Conservation (phyloP, 2,888 invertebrate species). For the Diarsia mendica region DNA sequence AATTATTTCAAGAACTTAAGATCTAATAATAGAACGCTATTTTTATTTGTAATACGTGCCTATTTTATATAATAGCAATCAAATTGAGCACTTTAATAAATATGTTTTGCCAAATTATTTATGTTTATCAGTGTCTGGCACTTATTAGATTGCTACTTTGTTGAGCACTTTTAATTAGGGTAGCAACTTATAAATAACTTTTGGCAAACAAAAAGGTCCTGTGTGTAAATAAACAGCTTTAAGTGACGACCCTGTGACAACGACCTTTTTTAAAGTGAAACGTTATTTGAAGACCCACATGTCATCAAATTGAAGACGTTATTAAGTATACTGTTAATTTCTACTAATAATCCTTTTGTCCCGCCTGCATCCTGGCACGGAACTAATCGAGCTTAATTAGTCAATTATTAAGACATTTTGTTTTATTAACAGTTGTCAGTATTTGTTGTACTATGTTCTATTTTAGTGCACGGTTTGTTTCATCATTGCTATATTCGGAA, state of each 20-base stretch:
- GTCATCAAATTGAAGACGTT: slow-evolving; percentile 60
- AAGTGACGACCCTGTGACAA: background rate
- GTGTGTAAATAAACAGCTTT: background rate
- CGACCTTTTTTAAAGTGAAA: slow-evolving; percentile 28
- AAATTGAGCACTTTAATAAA: slow-evolving; percentile 10
- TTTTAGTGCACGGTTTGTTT: background rate
- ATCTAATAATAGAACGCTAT: background rate
- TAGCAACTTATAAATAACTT: background rate
- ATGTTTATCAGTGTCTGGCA: background rate
- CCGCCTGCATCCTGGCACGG: slow-evolving; percentile 78
- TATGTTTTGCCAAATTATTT: background rate
- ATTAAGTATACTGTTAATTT: slow-evolving; percentile 65
- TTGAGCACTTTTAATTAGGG: background rate
- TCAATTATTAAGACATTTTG: slow-evolving; percentile 51
- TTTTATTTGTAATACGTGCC: background rate
- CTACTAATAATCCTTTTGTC: slow-evolving; percentile 75
- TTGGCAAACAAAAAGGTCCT: background rate
- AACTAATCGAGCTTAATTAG: slow-evolving; percentile 74
- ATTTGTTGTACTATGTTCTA: background rate
- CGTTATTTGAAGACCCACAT: slow-evolving; percentile 45
- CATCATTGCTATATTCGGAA: background rate
- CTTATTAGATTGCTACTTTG: background rate
- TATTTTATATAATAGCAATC: background rate
- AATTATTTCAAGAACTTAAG: slow-evolving; percentile 5
- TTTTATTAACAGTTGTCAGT: slow-evolving; percentile 31